Conservation (phyloP, 2,797 vertebrate species). For the Nyctibius grandis region DNA sequence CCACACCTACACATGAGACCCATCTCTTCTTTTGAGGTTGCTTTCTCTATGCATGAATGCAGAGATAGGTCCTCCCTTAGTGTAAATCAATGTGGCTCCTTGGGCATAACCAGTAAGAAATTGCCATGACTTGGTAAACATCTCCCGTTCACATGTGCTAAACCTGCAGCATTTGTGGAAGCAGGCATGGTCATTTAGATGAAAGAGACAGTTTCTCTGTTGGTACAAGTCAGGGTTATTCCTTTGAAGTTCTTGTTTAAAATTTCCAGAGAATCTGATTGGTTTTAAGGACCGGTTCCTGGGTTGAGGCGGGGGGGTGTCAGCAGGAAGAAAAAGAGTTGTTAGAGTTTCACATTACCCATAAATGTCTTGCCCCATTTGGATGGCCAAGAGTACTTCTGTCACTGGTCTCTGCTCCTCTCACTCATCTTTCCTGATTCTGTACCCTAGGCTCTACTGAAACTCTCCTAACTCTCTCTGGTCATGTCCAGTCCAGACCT, state of each 20-base stretch:
- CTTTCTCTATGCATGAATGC: not conserved
- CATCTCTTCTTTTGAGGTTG: not conserved
- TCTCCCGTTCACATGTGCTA: not conserved
- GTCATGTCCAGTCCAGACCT: slow-evolving; percentile 76
- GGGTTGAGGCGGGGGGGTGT: not conserved
- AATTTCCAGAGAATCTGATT: not conserved
- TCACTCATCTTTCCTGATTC: slow-evolving; percentile 33
- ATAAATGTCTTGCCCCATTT: not conserved
- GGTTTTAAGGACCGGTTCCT: not conserved
- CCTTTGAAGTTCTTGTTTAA: not conserved
- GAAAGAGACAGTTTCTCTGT: not conserved
- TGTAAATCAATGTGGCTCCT: not conserved
- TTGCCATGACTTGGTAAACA: not conserved
- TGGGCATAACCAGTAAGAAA: not conserved
- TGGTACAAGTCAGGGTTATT: rapidly evolving
- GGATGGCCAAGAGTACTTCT: not conserved
- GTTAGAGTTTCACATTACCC: not conserved
- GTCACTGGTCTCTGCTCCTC: not conserved
- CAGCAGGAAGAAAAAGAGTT: not conserved
- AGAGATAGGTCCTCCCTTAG: not conserved
- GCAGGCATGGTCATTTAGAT: not conserved
- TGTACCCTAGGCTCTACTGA: slow-evolving; percentile 71
- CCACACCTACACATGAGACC: not conserved
- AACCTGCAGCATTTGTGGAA: not conserved
- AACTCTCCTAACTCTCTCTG: slow-evolving; percentile 80